Conservation (phyloP, 92 coral and sea anemone species). For the Epizoanthus stellaris region DNA sequence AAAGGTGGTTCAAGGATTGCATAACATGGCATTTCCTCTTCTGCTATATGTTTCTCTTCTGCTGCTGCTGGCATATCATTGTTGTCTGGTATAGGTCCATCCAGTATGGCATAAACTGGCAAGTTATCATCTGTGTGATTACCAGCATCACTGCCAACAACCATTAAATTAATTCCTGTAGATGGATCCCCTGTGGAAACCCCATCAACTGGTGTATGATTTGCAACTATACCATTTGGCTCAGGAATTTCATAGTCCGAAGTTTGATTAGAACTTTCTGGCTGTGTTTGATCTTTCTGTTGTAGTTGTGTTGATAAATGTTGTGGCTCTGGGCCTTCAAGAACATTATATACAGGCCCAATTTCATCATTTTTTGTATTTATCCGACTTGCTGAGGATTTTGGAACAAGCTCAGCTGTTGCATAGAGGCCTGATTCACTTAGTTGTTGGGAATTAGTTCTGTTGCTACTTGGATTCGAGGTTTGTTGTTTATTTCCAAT, state of each 20-base stretch:
- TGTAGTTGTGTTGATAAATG: neutral
- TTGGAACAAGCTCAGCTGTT: conserved; percentile 24
- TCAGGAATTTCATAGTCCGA: neutral
- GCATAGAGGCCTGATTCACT: conserved; percentile 25
- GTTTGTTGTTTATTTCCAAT: neutral
- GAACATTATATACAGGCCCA: conserved; percentile 23
- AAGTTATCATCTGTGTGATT: conserved; percentile 12
- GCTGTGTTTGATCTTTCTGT: neutral
- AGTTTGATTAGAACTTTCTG: neutral
- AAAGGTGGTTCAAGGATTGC: conserved; percentile 46
- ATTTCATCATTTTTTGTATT: neutral
- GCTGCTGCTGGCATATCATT: neutral
- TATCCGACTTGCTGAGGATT: neutral
- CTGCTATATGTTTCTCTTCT: neutral
- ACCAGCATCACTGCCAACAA: neutral
- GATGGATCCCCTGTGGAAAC: neutral
- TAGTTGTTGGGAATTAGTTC: neutral
- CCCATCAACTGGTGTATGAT: too few relatives aligned
- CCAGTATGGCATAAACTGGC: conserved; percentile 68
- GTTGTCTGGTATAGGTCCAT: conserved; percentile 39
- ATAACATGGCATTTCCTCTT: conserved; percentile 27
- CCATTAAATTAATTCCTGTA: neutral
- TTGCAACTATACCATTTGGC: neutral
- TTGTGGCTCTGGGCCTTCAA: conserved; percentile 19
- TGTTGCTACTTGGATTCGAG: neutral